These are phyloP conservation scores for Melanostigma gelatinosum DNA, from an alignment of 2,113 vertebrate genomes.

Conservation along the genomic window DNA sequence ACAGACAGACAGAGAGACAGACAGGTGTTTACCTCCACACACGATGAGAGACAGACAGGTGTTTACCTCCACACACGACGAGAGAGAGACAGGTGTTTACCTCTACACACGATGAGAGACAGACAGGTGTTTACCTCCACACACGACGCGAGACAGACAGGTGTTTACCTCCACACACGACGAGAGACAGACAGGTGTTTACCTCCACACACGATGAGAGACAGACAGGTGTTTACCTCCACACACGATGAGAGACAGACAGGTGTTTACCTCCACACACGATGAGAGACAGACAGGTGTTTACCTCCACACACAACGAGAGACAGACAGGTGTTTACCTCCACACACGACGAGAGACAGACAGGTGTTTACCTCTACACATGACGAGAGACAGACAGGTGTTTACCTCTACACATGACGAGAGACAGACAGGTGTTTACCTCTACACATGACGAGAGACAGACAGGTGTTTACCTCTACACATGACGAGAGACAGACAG, in stretches of 20 bases:
- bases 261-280: too few species aligned
- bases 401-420: too few species aligned
- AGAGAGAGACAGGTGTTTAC: slow-evolving; percentile 57
- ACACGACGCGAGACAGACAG: slow-evolving; percentile 3
- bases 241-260: too few species aligned
- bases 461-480: slow-evolving; percentile 71
- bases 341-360: too few species aligned
- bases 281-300: too few species aligned
- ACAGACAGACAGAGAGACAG: slow-evolving; percentile 2
- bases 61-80: slow-evolving; percentile 80
- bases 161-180: slow-evolving; percentile 69
- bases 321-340: too few species aligned
- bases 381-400: background rate
- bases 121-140: background rate
- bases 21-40: background rate
- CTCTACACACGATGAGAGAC: slow-evolving; percentile 70
- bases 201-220: slow-evolving; percentile 67
- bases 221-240: too few species aligned
- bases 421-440: slow-evolving; percentile 3
- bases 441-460: background rate
- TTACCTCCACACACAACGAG: too few species aligned
- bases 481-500: slow-evolving; percentile 73
- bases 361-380: too few species aligned
- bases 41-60: slow-evolving; percentile 35
- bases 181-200: slow-evolving; percentile 35